Conservation (phyloP, 1,140 invertebrate species). For the Drosophila mojavensis region DNA sequence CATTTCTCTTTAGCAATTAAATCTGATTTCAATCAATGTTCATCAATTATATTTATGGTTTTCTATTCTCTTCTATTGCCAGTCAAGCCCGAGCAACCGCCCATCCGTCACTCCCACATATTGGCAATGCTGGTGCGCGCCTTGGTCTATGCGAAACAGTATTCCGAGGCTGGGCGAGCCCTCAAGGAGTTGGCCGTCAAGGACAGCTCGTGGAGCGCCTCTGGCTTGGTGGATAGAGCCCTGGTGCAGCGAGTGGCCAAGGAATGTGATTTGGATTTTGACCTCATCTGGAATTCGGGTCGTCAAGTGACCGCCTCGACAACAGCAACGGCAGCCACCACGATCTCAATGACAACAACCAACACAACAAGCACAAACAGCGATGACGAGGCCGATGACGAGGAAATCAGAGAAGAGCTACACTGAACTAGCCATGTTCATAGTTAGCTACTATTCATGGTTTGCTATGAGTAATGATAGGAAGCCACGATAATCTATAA, state of each 20-base stretch:
- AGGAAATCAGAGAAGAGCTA: constrained; percentile 81
- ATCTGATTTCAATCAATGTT: too few species aligned
- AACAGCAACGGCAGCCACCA: constrained; percentile 35
- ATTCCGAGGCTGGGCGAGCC: constrained; percentile 68
- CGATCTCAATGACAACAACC: constrained; percentile 53
- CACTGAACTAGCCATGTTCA: constrained; percentile 37
- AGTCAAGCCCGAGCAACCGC: constrained; percentile 79
- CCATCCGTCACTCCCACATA: constrained; percentile 77
- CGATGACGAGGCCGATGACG: constrained; percentile 77
- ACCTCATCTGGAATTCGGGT: constrained; percentile 77
- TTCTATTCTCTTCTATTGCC: constrained; percentile 5
- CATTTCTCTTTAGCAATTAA: too few species aligned
- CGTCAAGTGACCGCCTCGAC: constrained; percentile 43
- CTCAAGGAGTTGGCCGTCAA: constrained; percentile 76
- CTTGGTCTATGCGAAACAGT: constrained; percentile 72
- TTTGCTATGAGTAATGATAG: constrained; percentile 14
- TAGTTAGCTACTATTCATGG: constrained; percentile 24
- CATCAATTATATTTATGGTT: neutral
- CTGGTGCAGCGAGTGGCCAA: constrained; percentile 76
- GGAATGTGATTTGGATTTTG: constrained; percentile 81
- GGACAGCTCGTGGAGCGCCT: constrained; percentile 73
- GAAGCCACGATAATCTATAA: constrained; percentile 1
- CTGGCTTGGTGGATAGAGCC: constrained; percentile 65
- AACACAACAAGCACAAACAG: constrained; percentile 20
- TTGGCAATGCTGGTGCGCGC: constrained; percentile 74